phyloP scores from a whole-genome alignment of 2,113 vertebrate species.

The Odobenus rosmarus region DNA sequence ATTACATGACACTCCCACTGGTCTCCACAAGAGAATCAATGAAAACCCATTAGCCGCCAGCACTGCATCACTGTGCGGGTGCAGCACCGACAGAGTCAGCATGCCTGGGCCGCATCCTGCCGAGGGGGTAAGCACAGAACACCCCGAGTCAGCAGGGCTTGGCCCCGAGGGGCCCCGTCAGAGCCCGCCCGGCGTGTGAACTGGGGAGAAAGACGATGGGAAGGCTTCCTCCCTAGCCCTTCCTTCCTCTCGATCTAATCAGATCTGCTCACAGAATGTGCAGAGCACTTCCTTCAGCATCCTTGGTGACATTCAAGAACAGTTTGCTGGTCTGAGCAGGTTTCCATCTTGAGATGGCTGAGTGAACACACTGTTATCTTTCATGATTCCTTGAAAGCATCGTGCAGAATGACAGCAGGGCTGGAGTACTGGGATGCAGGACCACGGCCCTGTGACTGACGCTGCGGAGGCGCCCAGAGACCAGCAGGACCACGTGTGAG shows the following conservation, averaged over 20 bases:
- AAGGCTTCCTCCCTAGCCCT: background rate
- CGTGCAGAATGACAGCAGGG: background rate
- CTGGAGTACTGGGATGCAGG: background rate
- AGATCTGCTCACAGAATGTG: background rate
- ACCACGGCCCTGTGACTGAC: background rate
- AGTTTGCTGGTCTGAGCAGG: background rate
- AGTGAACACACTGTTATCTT: background rate
- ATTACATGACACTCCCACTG: conserved; percentile 31
- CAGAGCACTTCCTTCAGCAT: background rate
- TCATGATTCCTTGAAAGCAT: conserved; percentile 1
- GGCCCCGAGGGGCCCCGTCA: background rate
- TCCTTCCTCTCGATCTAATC: background rate
- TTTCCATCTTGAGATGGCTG: background rate
- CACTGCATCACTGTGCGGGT: background rate
- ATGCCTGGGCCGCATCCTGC: background rate
- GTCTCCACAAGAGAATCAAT: conserved; percentile 50
- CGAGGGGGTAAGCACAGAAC: background rate
- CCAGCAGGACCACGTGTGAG: background rate
- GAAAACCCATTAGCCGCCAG: conserved; percentile 62
- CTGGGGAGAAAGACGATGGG: background rate
- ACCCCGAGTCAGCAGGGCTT: conserved; percentile 23
- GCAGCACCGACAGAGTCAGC: conserved; percentile 13
- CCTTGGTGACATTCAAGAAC: background rate
- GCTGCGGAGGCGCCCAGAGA: background rate
- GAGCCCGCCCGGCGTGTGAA: background rate